These are phyloP conservation scores for Dryobotodes eremita DNA, from an alignment of 2,888 invertebrate genomes.

Conservation along the genomic window DNA sequence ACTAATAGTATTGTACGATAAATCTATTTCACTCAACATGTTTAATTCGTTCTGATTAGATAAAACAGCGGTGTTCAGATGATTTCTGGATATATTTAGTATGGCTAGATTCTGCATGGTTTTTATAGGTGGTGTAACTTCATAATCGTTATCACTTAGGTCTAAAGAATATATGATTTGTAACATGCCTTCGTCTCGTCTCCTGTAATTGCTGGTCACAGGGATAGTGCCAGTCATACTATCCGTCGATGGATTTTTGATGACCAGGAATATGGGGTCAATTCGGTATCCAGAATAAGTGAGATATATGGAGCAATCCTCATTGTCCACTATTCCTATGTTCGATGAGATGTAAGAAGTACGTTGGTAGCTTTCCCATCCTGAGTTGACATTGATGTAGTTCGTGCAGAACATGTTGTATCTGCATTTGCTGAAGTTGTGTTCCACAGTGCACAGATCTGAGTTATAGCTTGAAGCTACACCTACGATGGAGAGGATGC, in stretches of 20 bases:
- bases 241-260: slow-evolving; percentile 4
- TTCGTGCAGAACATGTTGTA: slow-evolving; percentile 40
- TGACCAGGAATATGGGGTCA: slow-evolving; percentile 33
- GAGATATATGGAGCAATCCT: slow-evolving; percentile 22
- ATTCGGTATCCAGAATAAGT: slow-evolving; percentile 41
- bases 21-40: slow-evolving; percentile 72
- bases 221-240: slow-evolving; percentile 5
- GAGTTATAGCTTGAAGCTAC: slow-evolving; percentile 15
- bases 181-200: slow-evolving; percentile 1
- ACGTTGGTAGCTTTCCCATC: slow-evolving; percentile 25
- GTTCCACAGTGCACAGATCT: slow-evolving; percentile 24
- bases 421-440: slow-evolving; percentile 7
- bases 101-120: slow-evolving; percentile 69
- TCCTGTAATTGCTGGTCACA: background rate
- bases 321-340: background rate
- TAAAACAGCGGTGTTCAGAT: slow-evolving; percentile 71
- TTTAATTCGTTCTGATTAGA: slow-evolving; percentile 68
- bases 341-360: background rate
- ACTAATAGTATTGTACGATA: slow-evolving; percentile 78
- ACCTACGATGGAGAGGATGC: slow-evolving; percentile 22
- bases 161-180: slow-evolving; percentile 68
- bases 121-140: slow-evolving; percentile 62
- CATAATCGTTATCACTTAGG: slow-evolving; percentile 70
- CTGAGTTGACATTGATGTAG: background rate
- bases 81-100: slow-evolving; percentile 76